Conservation (phyloP, 2,113 vertebrate genomes). For the Carlito syrichta region DNA sequence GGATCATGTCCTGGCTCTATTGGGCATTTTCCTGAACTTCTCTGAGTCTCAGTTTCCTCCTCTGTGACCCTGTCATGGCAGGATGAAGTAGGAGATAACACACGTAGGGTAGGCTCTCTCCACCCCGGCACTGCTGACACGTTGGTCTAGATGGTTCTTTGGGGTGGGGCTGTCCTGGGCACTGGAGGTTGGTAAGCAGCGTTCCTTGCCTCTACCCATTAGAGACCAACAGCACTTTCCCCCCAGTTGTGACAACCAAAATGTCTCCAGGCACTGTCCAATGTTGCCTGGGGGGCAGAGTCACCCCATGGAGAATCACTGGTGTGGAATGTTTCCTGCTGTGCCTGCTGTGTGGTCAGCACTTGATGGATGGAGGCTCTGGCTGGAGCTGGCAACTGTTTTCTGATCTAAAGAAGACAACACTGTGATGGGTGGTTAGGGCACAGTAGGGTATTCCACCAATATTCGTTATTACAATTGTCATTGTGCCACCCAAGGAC, state of each 20-base stretch:
- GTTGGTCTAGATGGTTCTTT: neutral
- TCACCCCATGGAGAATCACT: neutral
- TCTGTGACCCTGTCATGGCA: neutral
- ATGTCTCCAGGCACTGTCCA: neutral
- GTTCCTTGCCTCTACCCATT: neutral
- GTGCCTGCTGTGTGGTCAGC: accelerated
- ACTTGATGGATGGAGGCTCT: neutral
- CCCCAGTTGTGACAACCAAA: neutral
- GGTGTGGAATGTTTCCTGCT: too few species aligned
- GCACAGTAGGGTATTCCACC: accelerated
- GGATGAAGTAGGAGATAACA: neutral
- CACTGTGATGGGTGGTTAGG: neutral
- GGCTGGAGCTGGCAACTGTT: accelerated
- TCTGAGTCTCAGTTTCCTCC: neutral
- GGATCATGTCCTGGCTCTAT: neutral
- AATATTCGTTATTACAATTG: accelerated
- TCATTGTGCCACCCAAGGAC: neutral
- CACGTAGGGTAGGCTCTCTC: neutral
- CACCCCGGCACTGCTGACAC: accelerated
- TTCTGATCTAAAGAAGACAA: neutral
- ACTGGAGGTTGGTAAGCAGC: accelerated
- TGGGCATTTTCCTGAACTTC: neutral
- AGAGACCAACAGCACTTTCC: too few species aligned
- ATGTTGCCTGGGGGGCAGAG: neutral
- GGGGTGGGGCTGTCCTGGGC: too few species aligned